These are phyloP conservation scores for Rhabdornis inornatus DNA, from an alignment of 2,113 vertebrate genomes.

Conservation along the genomic window DNA sequence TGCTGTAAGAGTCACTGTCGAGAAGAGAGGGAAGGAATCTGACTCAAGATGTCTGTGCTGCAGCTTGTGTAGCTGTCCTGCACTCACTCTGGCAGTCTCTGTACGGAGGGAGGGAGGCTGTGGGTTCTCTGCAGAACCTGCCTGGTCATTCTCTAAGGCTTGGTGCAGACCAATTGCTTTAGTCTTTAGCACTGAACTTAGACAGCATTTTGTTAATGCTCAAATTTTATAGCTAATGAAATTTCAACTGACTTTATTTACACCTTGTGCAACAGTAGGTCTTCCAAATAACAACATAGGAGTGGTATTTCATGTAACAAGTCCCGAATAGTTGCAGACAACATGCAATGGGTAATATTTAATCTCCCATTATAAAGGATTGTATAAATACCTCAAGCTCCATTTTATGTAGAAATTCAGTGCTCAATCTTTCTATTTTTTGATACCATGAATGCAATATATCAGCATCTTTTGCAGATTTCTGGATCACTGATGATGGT, in stretches of 20 bases:
- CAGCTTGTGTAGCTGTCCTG: not conserved
- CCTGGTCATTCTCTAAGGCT: not conserved
- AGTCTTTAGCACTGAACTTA: not conserved
- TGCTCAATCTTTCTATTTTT: not conserved
- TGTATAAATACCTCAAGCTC: constrained; percentile 23
- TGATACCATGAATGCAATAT: not conserved
- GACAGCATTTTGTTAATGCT: not conserved
- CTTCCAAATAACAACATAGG: not conserved
- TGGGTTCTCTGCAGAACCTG: not conserved
- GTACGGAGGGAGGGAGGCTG: rapidly evolving
- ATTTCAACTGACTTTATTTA: not conserved
- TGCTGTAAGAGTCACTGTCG: not conserved
- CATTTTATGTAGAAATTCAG: not conserved
- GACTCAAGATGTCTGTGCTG: not conserved
- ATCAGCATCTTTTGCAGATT: not conserved
- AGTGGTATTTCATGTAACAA: not conserved
- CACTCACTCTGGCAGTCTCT: not conserved
- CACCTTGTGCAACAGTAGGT: not conserved
- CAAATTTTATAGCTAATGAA: not conserved
- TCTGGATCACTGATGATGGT: not conserved
- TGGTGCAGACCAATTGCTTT: not conserved
- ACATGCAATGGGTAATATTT: not conserved
- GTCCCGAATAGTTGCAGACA: not conserved
- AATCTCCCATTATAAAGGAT: not conserved
- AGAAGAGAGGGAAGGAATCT: not conserved